Conservation (phyloP, 2,113 vertebrate species). For the Caretta caretta region DNA sequence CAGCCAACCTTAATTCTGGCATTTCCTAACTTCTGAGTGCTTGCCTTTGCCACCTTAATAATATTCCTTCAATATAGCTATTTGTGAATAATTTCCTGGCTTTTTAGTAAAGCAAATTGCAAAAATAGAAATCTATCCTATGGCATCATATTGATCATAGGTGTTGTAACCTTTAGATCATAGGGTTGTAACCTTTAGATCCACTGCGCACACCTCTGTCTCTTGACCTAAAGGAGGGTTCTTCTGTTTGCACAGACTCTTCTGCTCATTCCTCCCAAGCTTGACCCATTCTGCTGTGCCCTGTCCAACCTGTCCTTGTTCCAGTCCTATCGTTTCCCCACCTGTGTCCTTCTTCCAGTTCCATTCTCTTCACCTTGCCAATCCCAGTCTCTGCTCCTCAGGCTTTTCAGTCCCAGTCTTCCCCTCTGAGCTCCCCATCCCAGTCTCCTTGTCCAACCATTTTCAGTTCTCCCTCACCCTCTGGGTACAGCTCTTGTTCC, state of each 20-base stretch:
- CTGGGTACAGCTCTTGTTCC: not conserved
- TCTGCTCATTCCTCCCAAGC: not conserved
- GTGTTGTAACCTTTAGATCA: not conserved
- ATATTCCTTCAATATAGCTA: rapidly evolving
- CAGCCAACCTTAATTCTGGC: not conserved
- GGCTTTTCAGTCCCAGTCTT: not conserved
- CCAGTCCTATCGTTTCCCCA: not conserved
- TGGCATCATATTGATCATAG: not conserved
- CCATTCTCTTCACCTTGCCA: not conserved
- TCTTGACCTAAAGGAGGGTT: not conserved
- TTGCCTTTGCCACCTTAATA: not conserved
- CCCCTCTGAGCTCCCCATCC: not conserved
- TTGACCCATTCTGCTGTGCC: not conserved
- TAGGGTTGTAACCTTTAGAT: conserved; percentile 1
- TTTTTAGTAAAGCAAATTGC: not conserved
- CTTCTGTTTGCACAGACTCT: not conserved
- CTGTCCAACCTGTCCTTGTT: not conserved
- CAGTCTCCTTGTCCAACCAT: not conserved
- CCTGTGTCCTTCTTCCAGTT: not conserved
- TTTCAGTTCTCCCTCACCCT: not conserved
- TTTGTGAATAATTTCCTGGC: not conserved
- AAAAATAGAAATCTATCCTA: not conserved
- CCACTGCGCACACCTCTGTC: not conserved
- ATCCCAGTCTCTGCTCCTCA: not conserved
- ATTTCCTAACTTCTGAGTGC: not conserved